These are phyloP conservation scores for Enteromius trimaculatus DNA, from an alignment of 2,797 vertebrate genomes.

Conservation along the genomic window DNA sequence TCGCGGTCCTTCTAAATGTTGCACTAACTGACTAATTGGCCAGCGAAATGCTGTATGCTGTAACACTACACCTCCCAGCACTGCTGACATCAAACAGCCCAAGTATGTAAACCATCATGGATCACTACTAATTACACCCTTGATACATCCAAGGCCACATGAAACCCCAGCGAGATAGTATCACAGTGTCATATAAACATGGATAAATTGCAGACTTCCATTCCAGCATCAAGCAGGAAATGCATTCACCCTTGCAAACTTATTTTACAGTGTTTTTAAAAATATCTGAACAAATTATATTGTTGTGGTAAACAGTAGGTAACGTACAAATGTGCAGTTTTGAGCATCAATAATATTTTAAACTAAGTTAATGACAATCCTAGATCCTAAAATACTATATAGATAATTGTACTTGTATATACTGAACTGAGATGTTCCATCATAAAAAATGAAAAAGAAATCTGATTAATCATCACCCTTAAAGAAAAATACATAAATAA, in stretches of 20 bases:
- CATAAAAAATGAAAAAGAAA: neutral
- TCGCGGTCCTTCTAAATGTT: slow-evolving; percentile 44
- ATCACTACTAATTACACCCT: slow-evolving; percentile 57
- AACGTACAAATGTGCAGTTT: neutral
- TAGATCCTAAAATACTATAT: neutral
- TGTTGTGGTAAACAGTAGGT: neutral
- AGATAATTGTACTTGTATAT: neutral
- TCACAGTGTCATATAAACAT: slow-evolving; percentile 62
- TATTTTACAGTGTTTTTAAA: neutral
- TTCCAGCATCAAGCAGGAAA: slow-evolving; percentile 61
- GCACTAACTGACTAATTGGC: slow-evolving; percentile 35
- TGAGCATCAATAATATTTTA: neutral
- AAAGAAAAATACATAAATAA: neutral
- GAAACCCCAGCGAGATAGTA: slow-evolving; percentile 59
- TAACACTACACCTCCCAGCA: slow-evolving; percentile 44
- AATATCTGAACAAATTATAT: neutral
- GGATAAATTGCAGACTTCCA: slow-evolving; percentile 58
- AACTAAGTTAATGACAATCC: neutral
- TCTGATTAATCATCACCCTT: neutral
- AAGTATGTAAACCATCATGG: slow-evolving; percentile 45
- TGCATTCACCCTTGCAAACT: slow-evolving; percentile 57
- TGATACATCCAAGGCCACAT: slow-evolving; percentile 57
- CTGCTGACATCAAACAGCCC: slow-evolving; percentile 54
- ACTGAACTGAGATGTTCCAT: neutral
- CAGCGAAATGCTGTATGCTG: neutral